Conservation (phyloP, 2,113 vertebrate species). For the Hystrix cristata region DNA sequence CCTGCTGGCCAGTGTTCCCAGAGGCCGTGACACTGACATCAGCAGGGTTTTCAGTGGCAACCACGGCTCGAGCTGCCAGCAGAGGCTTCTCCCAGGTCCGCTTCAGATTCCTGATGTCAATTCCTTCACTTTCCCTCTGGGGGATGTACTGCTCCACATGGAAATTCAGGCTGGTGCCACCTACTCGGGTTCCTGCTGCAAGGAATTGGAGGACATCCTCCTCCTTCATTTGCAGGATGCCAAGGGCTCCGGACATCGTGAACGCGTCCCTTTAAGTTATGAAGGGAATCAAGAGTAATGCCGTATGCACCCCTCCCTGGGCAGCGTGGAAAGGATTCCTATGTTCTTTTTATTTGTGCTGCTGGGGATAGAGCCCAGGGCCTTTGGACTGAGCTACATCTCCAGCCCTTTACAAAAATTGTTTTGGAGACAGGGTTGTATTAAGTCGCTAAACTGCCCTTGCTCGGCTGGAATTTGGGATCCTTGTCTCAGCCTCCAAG, state of each 20-base stretch:
- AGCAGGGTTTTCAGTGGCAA: background rate
- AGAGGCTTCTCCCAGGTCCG: background rate
- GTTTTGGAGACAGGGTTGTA: background rate
- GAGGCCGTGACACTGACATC: background rate
- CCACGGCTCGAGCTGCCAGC: background rate
- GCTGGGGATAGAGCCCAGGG: background rate
- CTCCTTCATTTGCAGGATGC: background rate
- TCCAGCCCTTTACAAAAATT: background rate
- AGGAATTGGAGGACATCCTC: background rate
- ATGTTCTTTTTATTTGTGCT: background rate
- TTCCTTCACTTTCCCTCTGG: background rate
- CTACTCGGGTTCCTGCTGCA: background rate
- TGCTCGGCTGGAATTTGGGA: background rate
- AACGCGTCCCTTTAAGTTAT: background rate
- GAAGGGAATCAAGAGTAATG: background rate
- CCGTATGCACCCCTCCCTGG: background rate
- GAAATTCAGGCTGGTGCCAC: background rate
- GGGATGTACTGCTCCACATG: background rate
- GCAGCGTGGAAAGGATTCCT: background rate
- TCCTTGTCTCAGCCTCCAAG: background rate
- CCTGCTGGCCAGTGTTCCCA: background rate
- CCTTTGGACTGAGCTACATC: background rate
- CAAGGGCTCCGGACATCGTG: background rate
- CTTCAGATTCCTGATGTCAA: background rate
- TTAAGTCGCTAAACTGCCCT: background rate